Evolutionary conservation across 2,797 vertebrate species (phyloP).

Genomic region (Acrocephalus scirpaceus): DNA sequence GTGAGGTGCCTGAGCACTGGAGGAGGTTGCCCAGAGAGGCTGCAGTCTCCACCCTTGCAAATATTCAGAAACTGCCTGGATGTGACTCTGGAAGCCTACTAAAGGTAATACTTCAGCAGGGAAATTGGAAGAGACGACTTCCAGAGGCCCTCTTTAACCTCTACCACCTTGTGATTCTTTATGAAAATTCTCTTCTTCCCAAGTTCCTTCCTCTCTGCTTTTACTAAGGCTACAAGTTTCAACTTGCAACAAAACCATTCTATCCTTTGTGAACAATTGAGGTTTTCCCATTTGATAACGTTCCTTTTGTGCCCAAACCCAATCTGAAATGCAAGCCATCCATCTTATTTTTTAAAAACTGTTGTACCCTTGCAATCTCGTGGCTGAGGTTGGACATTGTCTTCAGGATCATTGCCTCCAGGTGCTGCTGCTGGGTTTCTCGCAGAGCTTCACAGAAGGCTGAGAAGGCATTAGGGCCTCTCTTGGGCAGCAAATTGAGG

Average conservation of each 20-base stretch:
- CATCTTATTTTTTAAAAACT: not conserved
- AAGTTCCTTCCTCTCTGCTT: not conserved
- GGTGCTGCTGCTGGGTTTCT: conserved; percentile 89
- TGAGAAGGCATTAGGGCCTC: conserved; percentile 89
- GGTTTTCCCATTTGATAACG: not conserved
- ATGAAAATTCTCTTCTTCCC: not conserved
- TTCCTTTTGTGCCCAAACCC: not conserved
- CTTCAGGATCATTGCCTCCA: conserved; percentile 80
- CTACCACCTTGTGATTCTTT: not conserved
- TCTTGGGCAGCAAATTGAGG: conserved; percentile 87
- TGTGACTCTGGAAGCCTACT: not conserved
- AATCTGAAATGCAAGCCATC: not conserved
- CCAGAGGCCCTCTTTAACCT: not conserved
- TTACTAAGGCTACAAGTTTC: not conserved
- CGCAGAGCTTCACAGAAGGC: conserved; percentile 87
- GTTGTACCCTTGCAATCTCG: conserved; percentile 38
- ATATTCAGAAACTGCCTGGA: not conserved
- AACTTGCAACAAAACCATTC: not conserved
- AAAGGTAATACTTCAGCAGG: not conserved
- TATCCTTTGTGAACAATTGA: not conserved
- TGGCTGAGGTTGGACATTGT: conserved; percentile 34
- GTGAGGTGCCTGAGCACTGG: not conserved
- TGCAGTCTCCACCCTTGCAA: not conserved
- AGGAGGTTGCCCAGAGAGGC: not conserved
- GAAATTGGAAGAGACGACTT: not conserved